A percentile compares a stretch with the other conserved stretches of the same genome.
Evolutionary conservation across 2,888 invertebrate genomes (phyloP).

Genomic region (Orthosia incerta): DNA sequence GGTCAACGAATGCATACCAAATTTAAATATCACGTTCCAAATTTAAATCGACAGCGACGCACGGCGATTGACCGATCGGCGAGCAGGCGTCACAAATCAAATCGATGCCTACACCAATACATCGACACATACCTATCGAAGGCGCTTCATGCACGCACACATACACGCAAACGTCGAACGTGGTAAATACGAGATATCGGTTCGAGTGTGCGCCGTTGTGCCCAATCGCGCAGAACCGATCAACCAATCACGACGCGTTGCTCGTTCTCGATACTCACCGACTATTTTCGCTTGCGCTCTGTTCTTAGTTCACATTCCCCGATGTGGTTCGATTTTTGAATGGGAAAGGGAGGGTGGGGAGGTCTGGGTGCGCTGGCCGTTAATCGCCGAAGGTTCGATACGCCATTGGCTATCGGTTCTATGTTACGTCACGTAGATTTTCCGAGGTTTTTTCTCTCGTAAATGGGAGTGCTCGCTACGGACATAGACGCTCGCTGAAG

Average conservation of each 20-base stretch:
- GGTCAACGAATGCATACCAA: constrained; percentile 67
- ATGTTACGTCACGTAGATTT: constrained; percentile 88
- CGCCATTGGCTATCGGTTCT: constrained; percentile 85
- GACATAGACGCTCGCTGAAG: constrained; percentile 66
- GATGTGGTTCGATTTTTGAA: constrained; percentile 31
- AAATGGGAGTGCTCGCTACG: constrained; percentile 74
- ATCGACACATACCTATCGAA: constrained; percentile 84
- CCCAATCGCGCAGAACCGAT: constrained; percentile 92
- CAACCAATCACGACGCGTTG: constrained; percentile 85
- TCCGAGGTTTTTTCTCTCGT: constrained; percentile 83
- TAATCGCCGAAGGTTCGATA: constrained; percentile 84
- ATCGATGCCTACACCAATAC: constrained; percentile 74
- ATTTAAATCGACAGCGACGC: constrained; percentile 66
- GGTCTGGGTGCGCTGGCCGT: constrained; percentile 65
- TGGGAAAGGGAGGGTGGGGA: constrained; percentile 65
- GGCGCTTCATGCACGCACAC: constrained; percentile 80
- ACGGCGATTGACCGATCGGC: constrained; percentile 66
- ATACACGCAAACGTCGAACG: constrained; percentile 80
- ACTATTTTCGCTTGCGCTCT: constrained; percentile 69
- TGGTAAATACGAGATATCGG: constrained; percentile 82
- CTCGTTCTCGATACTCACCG: constrained; percentile 81
- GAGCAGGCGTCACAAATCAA: constrained; percentile 71
- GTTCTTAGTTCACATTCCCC: constrained; percentile 32
- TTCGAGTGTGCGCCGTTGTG: constrained; percentile 91
- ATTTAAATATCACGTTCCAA: constrained; percentile 70